Percentiles rank a stretch among this genome's conserved stretches.
Conservation (phyloP, 37 sponge, comb jelly and placozoan species). For the Beroe ovata region DNA sequence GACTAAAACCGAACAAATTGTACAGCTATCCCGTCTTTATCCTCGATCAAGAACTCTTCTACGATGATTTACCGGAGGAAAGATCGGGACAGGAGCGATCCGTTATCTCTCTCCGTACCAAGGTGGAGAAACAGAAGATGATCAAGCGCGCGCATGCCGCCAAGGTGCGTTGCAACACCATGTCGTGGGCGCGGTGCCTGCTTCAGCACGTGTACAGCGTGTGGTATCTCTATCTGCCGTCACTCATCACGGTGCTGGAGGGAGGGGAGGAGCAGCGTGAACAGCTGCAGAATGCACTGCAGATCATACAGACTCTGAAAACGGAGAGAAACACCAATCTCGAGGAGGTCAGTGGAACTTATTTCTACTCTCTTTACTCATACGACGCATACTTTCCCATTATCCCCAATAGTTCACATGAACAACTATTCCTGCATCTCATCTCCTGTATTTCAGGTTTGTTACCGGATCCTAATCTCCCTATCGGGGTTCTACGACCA, state of each 20-base stretch:
- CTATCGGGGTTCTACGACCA: slow-evolving; percentile 64
- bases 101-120: slow-evolving; percentile 36
- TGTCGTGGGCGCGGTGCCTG: slow-evolving; percentile 43
- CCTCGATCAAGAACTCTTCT: slow-evolving; percentile 32
- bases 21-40: slow-evolving; percentile 63
- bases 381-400: too few relatives aligned
- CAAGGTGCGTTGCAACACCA: slow-evolving; percentile 27
- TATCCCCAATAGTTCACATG: too few relatives aligned
- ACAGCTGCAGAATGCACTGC: slow-evolving; percentile 25
- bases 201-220: slow-evolving; percentile 55
- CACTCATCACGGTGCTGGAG: slow-evolving; percentile 39
- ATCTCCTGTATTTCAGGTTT: slow-evolving; percentile 25
- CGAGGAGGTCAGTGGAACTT: too few relatives aligned
- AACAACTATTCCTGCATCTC: too few relatives aligned
- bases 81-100: slow-evolving; percentile 11
- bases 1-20: slow-evolving; percentile 36
- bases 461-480: slow-evolving; percentile 50
- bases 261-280: slow-evolving; percentile 23
- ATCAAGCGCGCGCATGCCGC: slow-evolving; percentile 18
- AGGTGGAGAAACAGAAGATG: slow-evolving; percentile 66
- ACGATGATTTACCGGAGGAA: slow-evolving; percentile 33
- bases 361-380: too few relatives aligned
- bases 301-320: slow-evolving; percentile 51
- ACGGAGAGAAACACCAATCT: slow-evolving; percentile 54
- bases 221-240: slow-evolving; percentile 62